A percentile compares a stretch with the other conserved stretches of the same genome.
Evolutionary conservation across 2,113 vertebrate genomes (phyloP).

Genomic region (Junco hyemalis): DNA sequence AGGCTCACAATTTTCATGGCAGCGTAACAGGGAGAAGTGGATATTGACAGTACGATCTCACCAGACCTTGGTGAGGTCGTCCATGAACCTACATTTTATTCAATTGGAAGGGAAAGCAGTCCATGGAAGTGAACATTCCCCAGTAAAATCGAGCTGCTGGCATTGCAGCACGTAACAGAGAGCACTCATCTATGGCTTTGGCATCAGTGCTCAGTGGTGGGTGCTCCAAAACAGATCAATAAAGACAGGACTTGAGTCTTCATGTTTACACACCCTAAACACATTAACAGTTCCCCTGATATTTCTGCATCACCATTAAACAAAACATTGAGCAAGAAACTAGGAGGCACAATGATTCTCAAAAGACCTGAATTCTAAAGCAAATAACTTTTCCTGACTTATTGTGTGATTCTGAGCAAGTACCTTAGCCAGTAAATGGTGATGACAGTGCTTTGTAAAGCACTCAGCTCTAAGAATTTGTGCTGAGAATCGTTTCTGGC

Average conservation of each 20-base stretch:
- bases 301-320: constrained; percentile 2
- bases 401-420: background rate
- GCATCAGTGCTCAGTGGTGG: background rate
- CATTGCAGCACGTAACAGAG: background rate
- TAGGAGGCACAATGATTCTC: background rate
- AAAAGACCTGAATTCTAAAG: background rate
- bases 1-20: background rate
- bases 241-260: background rate
- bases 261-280: background rate
- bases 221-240: background rate
- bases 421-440: background rate
- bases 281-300: background rate
- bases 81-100: background rate
- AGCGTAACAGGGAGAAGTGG: background rate
- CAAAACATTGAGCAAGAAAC: constrained; percentile 24
- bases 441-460: background rate
- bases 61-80: background rate
- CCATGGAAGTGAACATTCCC: background rate
- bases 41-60: background rate
- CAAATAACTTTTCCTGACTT: background rate
- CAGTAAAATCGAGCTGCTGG: background rate
- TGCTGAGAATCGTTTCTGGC: background rate
- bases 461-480: background rate
- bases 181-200: background rate
- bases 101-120: background rate